These are phyloP conservation scores for Cynoglossus semilaevis DNA, from an alignment of 2,113 vertebrate species.

Conservation along the genomic window DNA sequence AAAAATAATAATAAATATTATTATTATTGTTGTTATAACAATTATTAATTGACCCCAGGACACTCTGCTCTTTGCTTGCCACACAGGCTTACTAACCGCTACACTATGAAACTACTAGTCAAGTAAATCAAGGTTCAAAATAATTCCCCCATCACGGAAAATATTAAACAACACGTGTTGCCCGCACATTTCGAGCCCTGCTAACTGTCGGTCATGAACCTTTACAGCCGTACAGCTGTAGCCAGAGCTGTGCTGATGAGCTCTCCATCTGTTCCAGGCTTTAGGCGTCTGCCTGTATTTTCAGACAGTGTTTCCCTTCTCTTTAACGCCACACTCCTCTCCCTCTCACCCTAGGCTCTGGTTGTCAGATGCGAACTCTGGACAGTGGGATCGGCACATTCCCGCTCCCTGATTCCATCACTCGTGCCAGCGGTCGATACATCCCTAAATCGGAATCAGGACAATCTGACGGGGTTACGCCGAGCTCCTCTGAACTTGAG, in stretches of 20 bases:
- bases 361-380: conserved; percentile 91
- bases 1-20: too few species aligned
- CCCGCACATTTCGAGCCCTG: conserved; percentile 25
- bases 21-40: too few species aligned
- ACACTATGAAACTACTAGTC: too few species aligned
- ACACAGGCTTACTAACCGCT: too few species aligned
- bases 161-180: not conserved
- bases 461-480: conserved; percentile 50
- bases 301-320: conserved; percentile 40
- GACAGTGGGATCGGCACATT: conserved; percentile 97
- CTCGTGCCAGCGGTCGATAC: conserved; percentile 75
- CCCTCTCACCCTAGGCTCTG: conserved; percentile 80
- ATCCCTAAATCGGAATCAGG: conserved; percentile 75
- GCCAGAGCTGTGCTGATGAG: conserved; percentile 23
- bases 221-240: conserved; percentile 40
- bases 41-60: too few species aligned
- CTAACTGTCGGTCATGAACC: conserved; percentile 26
- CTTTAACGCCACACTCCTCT: conserved; percentile 60
- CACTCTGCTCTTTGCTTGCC: too few species aligned
- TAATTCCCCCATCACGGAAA: not conserved
- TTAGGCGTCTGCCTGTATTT: not conserved
- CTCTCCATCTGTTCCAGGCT: conserved; percentile 57
- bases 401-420: conserved; percentile 85
- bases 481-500: conserved; percentile 44
- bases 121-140: too few species aligned